Evolutionary conservation across 2,888 invertebrate species (phyloP).

Genomic region (Mythimna ferrago): DNA sequence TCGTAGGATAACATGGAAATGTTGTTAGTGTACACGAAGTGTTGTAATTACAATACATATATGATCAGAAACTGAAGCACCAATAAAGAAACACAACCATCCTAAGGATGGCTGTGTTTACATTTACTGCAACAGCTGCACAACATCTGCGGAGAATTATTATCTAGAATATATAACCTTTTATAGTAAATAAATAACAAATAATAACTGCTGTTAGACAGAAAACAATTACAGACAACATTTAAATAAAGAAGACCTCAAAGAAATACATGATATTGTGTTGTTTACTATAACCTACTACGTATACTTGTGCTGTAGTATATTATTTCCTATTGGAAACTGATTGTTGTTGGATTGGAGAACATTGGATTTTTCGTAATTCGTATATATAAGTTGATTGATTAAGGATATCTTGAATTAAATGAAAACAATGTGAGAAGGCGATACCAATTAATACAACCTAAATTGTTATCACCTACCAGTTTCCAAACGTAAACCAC

Average conservation of each 20-base stretch:
- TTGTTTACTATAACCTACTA: constrained; percentile 9
- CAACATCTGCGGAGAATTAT: constrained; percentile 67
- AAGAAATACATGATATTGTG: constrained; percentile 5
- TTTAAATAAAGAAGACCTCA: constrained; percentile 18
- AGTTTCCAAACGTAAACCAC: constrained; percentile 83
- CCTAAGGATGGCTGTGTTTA: constrained; percentile 47
- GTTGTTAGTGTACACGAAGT: not conserved
- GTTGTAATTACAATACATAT: constrained; percentile 18
- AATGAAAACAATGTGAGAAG: constrained; percentile 14
- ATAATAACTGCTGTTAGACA: constrained; percentile 29
- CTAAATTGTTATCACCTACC: constrained; percentile 81
- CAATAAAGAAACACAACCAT: constrained; percentile 17
- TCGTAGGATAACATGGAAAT: not conserved
- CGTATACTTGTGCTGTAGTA: not conserved
- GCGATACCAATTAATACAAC: constrained; percentile 59
- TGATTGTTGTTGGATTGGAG: not conserved
- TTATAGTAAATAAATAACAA: constrained; percentile 51
- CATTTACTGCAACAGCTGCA: constrained; percentile 62
- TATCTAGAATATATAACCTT: constrained; percentile 48
- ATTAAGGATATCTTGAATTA: constrained; percentile 9
- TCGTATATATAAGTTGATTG: not conserved
- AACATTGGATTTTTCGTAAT: constrained; percentile 13
- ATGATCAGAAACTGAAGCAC: constrained; percentile 13
- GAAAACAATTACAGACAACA: constrained; percentile 23
- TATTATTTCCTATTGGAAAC: not conserved